These are phyloP conservation scores for Pelochelys cantorii DNA, from an alignment of 2,797 vertebrate genomes.

Conservation along the genomic window DNA sequence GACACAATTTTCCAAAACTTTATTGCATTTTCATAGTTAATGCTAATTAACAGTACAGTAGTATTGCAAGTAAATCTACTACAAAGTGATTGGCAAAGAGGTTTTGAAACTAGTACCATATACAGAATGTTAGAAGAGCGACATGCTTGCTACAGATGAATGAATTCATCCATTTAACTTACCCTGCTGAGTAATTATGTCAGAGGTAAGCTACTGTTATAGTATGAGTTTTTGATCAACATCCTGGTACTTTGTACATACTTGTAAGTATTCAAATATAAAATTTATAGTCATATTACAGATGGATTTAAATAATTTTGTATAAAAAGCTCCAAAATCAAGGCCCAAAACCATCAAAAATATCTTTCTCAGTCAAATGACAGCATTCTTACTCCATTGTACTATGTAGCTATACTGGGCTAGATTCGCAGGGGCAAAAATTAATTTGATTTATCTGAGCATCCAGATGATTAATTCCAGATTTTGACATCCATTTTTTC, in stretches of 20 bases:
- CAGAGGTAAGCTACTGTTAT: neutral
- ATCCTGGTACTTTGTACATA: neutral
- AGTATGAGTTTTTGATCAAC: neutral
- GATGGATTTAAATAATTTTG: neutral
- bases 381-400: neutral
- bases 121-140: neutral
- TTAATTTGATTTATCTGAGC: neutral
- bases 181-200: neutral
- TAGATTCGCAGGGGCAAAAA: neutral
- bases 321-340: neutral
- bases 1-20: neutral
- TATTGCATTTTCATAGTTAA: neutral
- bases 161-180: neutral
- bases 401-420: neutral
- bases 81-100: neutral
- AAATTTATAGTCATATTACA: neutral
- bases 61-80: neutral
- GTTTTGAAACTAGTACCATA: neutral
- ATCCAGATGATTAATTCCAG: neutral
- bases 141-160: neutral
- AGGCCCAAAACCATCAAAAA: neutral
- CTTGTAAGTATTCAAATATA: neutral
- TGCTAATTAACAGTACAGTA: fast-evolving
- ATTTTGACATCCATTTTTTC: neutral
- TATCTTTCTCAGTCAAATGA: neutral